These are phyloP conservation scores for Ptilodon capucinus DNA, from an alignment of 2,888 invertebrate species.

Conservation along the genomic window DNA sequence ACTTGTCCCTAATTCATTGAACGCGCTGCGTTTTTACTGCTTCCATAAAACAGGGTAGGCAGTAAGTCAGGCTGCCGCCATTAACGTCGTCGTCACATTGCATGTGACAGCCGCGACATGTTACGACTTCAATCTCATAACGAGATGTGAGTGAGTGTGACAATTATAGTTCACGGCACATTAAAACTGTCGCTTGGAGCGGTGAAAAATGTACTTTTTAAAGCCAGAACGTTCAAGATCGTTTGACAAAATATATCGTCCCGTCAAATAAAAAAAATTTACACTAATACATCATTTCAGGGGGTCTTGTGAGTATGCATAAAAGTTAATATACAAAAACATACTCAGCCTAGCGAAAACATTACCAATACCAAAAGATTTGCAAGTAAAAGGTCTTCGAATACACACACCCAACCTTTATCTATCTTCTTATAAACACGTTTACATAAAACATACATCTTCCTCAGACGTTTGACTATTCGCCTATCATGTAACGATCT, in stretches of 20 bases:
- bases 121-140: constrained; percentile 10
- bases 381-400: not conserved
- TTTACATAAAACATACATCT: not conserved
- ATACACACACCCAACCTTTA: not conserved
- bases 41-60: not conserved
- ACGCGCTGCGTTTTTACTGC: constrained; percentile 29
- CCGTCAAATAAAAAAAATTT: too few relatives aligned
- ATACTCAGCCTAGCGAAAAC: too few relatives aligned
- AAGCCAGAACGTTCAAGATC: not conserved
- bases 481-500: not conserved
- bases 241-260: too few relatives aligned
- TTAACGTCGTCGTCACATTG: constrained; percentile 9
- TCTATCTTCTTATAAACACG: not conserved
- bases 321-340: too few relatives aligned
- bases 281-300: not conserved
- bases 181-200: not conserved
- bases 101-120: constrained; percentile 2
- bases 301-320: too few relatives aligned
- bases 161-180: constrained; percentile 3
- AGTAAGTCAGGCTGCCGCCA: constrained; percentile 1
- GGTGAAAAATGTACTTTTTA: not conserved
- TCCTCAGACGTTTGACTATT: constrained; percentile 1
- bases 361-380: too few relatives aligned
- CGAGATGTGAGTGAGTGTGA: constrained; percentile 9
- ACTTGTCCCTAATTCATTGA: constrained; percentile 21